These are phyloP conservation scores for Aplodontia rufa DNA, from an alignment of 2,113 vertebrate genomes.

Conservation along the genomic window DNA sequence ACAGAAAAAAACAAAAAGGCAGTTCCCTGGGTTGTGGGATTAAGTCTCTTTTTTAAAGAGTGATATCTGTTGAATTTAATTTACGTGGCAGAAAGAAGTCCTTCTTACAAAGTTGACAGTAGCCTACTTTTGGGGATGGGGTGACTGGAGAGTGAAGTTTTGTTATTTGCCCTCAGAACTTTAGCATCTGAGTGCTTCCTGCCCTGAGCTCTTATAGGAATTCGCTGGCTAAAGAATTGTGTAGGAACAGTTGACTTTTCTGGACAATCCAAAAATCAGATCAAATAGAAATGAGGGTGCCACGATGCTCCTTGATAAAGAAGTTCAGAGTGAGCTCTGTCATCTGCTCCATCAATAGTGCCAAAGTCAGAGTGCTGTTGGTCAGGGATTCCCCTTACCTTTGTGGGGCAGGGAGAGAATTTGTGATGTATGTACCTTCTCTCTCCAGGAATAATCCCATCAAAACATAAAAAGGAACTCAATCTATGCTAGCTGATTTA, in stretches of 20 bases:
- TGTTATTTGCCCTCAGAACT: background rate
- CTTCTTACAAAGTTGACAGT: background rate
- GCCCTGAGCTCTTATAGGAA: background rate
- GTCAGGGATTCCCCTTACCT: background rate
- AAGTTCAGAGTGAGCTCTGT: background rate
- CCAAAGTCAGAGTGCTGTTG: background rate
- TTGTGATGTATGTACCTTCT: background rate
- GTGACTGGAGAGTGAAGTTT: background rate
- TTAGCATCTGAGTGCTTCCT: background rate
- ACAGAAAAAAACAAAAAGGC: too few relatives aligned
- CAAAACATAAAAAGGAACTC: background rate
- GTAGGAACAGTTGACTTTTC: background rate
- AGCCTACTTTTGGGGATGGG: background rate
- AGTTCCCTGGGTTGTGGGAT: too few relatives aligned
- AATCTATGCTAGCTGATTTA: background rate
- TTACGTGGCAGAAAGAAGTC: background rate
- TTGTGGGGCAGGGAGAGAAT: background rate
- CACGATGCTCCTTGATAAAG: background rate
- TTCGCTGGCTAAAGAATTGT: rapidly evolving
- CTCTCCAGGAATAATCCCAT: background rate
- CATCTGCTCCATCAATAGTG: rapidly evolving
- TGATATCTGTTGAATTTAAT: background rate
- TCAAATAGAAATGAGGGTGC: background rate
- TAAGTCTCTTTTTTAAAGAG: background rate
- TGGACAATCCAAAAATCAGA: background rate